Evolutionary conservation across 2,797 vertebrate genomes (phyloP).

Genomic region (Rhincodon typus): DNA sequence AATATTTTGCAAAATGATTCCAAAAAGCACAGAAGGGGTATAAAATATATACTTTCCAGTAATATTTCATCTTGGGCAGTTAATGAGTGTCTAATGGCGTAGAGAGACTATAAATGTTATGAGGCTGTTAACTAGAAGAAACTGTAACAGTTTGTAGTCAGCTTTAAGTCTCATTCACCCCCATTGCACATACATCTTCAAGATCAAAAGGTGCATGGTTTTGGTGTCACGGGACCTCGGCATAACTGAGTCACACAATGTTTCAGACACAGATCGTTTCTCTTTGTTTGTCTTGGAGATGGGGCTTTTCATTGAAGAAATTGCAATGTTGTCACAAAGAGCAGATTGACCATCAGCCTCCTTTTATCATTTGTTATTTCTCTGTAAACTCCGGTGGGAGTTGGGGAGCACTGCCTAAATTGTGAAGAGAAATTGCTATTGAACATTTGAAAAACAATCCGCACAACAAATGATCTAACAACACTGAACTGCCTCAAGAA

Average conservation of each 20-base stretch:
- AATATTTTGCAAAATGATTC: not conserved
- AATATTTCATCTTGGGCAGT: not conserved
- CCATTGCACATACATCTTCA: not conserved
- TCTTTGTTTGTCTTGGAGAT: not conserved
- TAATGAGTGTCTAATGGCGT: not conserved
- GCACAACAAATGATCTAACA: not conserved
- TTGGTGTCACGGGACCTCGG: not conserved
- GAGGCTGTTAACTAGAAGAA: not conserved
- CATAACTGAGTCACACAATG: not conserved
- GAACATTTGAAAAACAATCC: not conserved
- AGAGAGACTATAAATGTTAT: not conserved
- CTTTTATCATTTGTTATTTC: not conserved
- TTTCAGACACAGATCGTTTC: not conserved
- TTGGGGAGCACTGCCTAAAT: too few species aligned
- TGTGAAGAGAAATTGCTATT: not conserved
- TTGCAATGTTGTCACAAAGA: not conserved
- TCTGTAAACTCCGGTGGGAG: not conserved
- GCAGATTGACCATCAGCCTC: not conserved
- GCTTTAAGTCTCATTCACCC: not conserved
- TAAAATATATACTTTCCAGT: not conserved
- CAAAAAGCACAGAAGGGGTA: not conserved
- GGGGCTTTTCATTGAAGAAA: not conserved
- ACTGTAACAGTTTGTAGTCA: not conserved
- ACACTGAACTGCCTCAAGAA: not conserved
- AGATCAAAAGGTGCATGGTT: not conserved